Evolutionary conservation across 2,888 invertebrate species (phyloP).

Genomic region (Minunthozetes semirufus): DNA sequence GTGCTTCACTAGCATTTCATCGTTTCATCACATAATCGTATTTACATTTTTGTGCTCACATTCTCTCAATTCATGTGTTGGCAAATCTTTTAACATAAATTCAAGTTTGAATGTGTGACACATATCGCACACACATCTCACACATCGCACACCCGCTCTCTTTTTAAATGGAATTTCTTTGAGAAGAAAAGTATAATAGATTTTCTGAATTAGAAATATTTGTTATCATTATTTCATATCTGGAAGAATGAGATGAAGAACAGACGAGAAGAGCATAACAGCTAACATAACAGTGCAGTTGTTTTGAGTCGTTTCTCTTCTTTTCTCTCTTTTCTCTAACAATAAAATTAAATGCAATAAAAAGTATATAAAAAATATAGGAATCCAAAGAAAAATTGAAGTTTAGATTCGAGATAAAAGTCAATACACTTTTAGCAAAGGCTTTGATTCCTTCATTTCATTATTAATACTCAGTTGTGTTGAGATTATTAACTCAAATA

Average conservation of each 20-base stretch:
- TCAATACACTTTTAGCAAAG: not conserved
- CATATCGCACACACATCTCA: not conserved
- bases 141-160: not conserved
- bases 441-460: not conserved
- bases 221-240: no score
- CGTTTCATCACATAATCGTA: conserved; percentile 1
- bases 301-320: no score
- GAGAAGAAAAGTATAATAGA: not conserved
- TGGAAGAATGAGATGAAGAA: not conserved
- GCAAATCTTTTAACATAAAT: not conserved
- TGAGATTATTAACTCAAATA: conserved; percentile 12
- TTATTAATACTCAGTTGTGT: not conserved
- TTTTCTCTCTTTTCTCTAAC: no score
- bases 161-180: not conserved
- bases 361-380: not conserved
- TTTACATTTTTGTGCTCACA: not conserved
- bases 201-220: not conserved
- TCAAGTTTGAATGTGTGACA: not conserved
- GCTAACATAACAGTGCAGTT: no score
- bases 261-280: no score
- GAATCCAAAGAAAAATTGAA: not conserved
- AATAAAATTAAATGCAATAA: not conserved
- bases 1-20: not conserved
- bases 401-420: not conserved
- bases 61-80: not conserved